Base-by-base conservation (phyloP, 2,113 vertebrate genomes). In the Larimichthys polyactis region DNA sequence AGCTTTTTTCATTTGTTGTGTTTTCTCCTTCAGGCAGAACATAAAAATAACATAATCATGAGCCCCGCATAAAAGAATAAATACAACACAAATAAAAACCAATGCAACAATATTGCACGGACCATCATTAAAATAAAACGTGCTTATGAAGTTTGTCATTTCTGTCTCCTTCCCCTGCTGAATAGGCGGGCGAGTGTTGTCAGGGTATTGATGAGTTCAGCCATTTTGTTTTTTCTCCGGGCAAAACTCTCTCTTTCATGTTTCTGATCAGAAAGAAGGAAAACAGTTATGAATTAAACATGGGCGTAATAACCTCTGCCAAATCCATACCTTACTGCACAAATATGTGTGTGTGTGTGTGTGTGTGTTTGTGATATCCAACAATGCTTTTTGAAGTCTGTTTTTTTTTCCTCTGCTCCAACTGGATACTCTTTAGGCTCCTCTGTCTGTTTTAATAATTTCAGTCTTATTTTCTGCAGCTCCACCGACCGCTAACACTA, bases 261-360 rank as follows among this genome's bases (percentile, higher is more conserved):
- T 91, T 88, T 75, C 70, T 90, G 90, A 93, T 94, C 91, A 93
- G 90, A 93, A 93, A 92, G 89, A 90, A 89, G 90, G 88, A 84
- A 92, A 92, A 89, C 82, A 87, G 80, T 78, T 64, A 92, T 93
- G 87, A 93, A 94, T 93, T 90, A 93, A 93, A 92, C 81, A 94
- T 94, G 46, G 36, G 60, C 20, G 57, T 79, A 87, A 88, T 78
- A 74, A 74, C 74, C 68, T 82, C 86, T 70, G 55, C 63, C 57
- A 77, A 40, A 92, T 92, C 89, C 84, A 92, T 90, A 92, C 86
- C 78, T 87, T 83, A 44, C 67, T 76, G 58, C 70, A 14, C 29
- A n/a, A 55, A 22, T 20, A 7, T 29, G 29, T 40, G 29, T 54
- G 16, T 57, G 20, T 55, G 54, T 57, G 68, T 57, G 68, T 43